Conservation (phyloP, 2,797 vertebrate genomes). For the Bovichtus diacanthus region DNA sequence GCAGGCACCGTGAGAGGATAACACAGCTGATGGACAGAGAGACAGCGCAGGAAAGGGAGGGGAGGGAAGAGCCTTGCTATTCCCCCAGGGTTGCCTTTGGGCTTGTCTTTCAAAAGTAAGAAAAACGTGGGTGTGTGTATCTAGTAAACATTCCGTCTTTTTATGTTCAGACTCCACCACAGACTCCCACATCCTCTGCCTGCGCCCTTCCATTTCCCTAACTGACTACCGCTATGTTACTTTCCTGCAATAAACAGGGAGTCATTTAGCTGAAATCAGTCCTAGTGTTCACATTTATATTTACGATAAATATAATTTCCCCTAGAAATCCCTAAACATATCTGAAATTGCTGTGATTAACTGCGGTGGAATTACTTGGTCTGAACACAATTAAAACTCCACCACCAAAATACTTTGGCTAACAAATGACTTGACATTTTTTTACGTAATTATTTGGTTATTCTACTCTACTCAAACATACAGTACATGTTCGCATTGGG, state of each 20-base stretch:
- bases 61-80: conserved; percentile 30
- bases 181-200: conserved; percentile 31
- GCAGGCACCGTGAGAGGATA: conserved; percentile 85
- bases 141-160: conserved; percentile 25
- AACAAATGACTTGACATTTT: neutral
- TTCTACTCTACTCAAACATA: neutral
- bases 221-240: neutral
- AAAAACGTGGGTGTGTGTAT: conserved; percentile 37
- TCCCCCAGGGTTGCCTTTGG: conserved; percentile 35
- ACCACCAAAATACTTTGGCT: neutral
- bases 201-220: neutral
- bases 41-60: conserved; percentile 47
- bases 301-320: neutral
- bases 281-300: neutral
- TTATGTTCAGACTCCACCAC: conserved; percentile 47
- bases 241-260: neutral
- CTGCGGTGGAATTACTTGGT: neutral
- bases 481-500: neutral
- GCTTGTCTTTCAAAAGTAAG: conserved; percentile 38
- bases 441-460: neutral
- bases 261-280: neutral
- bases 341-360: neutral
- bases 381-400: neutral
- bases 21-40: conserved; percentile 79
- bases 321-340: neutral